Percentiles rank a stretch among this genome's conserved stretches.
phyloP scores from a whole-genome alignment of 2,113 vertebrate genomes.

The Capra hircus region DNA sequence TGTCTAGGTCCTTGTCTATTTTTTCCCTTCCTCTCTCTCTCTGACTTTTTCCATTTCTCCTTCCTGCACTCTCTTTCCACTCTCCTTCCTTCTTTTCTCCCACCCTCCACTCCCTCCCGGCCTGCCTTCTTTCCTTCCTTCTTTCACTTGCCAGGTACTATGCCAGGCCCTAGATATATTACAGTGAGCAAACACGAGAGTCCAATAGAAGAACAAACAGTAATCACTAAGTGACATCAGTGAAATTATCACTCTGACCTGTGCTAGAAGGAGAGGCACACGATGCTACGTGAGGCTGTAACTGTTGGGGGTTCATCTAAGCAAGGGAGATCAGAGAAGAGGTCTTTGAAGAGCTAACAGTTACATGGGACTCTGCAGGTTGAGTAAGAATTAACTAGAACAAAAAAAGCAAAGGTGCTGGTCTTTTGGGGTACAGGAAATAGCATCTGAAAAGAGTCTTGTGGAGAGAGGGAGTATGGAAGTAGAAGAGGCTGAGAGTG shows the following conservation, averaged over 20 bases:
- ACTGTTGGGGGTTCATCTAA: not conserved
- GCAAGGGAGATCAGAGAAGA: not conserved
- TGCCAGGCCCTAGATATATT: not conserved
- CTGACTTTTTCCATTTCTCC: not conserved
- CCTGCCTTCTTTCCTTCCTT: too few relatives aligned
- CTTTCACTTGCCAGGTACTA: not conserved
- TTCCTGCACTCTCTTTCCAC: too few relatives aligned
- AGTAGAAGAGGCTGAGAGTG: not conserved
- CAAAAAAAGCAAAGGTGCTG: not conserved
- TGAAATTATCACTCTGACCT: not conserved
- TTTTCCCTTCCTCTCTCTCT: not conserved
- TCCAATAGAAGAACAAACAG: not conserved
- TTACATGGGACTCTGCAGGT: not conserved
- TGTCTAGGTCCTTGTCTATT: not conserved
- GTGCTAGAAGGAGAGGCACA: not conserved
- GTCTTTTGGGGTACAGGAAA: not conserved
- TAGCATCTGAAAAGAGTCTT: not conserved
- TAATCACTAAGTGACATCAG: not conserved
- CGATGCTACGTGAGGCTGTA: not conserved
- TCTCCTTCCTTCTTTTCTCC: too few relatives aligned
- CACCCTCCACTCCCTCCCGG: accelerated
- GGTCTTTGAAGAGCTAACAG: not conserved
- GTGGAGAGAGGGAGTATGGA: not conserved
- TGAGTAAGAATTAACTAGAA: not conserved
- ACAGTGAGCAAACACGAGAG: not conserved